Evolutionary conservation across 2,113 vertebrate species (phyloP).

Genomic region (Chrysochloris asiatica): DNA sequence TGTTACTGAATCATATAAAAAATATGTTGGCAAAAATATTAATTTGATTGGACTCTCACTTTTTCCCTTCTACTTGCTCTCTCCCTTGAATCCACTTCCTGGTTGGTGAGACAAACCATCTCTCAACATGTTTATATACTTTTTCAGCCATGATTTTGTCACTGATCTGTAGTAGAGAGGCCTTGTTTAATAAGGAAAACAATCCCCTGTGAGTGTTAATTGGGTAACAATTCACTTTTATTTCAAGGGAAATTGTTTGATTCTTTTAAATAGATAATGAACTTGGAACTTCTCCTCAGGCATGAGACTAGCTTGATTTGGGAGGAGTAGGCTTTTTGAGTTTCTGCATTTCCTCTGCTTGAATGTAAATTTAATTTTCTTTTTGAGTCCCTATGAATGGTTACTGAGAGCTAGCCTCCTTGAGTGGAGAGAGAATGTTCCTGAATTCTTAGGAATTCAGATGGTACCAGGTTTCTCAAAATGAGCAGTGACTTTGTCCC

Average conservation of each 20-base stretch:
- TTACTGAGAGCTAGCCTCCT: background rate
- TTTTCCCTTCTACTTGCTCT: background rate
- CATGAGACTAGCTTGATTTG: background rate
- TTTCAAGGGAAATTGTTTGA: background rate
- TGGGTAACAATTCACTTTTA: constrained; percentile 52
- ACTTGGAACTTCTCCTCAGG: background rate
- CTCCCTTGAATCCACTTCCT: background rate
- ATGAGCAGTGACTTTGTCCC: constrained; percentile 42
- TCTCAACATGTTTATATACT: background rate
- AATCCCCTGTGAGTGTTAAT: background rate
- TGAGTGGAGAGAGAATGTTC: constrained; percentile 14
- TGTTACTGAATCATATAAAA: constrained; percentile 11
- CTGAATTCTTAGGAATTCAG: constrained; percentile 35
- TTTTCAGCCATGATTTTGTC: background rate
- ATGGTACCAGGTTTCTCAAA: constrained; percentile 51
- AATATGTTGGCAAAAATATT: background rate
- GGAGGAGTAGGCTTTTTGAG: background rate
- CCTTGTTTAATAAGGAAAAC: constrained; percentile 34
- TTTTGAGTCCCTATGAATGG: background rate
- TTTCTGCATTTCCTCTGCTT: background rate
- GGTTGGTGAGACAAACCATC: background rate
- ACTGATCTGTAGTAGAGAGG: background rate
- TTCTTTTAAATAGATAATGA: constrained; percentile 41
- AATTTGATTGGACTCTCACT: background rate
- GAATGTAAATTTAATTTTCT: background rate